These are phyloP conservation scores for Numida meleagris DNA, from an alignment of 2,113 vertebrate species.

Conservation along the genomic window DNA sequence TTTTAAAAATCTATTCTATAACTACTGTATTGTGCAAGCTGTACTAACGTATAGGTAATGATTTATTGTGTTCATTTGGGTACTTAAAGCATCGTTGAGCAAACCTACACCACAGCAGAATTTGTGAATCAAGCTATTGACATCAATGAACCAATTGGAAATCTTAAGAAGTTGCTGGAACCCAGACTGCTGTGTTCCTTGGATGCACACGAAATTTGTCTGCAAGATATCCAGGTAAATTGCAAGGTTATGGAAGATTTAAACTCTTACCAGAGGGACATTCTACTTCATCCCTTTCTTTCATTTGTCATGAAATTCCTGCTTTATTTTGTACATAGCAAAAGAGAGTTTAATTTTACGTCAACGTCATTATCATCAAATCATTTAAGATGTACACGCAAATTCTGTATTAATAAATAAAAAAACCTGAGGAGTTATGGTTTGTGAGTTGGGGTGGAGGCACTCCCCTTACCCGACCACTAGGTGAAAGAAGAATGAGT, in stretches of 20 bases:
- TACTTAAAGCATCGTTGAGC: conserved; percentile 88
- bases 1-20: neutral
- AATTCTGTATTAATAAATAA: neutral
- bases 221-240: conserved; percentile 96
- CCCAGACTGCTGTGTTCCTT: conserved; percentile 92
- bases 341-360: neutral
- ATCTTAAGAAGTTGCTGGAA: conserved; percentile 96
- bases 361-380: neutral
- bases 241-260: neutral
- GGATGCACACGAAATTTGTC: conserved; percentile 94
- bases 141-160: conserved; percentile 96
- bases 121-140: conserved; percentile 97
- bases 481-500: neutral
- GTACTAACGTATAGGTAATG: neutral
- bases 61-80: conserved; percentile 2
- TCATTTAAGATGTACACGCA: neutral
- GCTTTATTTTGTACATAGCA: neutral
- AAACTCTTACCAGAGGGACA: neutral
- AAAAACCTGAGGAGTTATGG: neutral
- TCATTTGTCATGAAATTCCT: neutral
- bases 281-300: neutral
- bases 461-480: neutral
- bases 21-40: neutral
- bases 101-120: conserved; percentile 92
- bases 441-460: neutral